phyloP scores from a whole-genome alignment of 2,797 vertebrate genomes.

The Myotis pilosus region DNA sequence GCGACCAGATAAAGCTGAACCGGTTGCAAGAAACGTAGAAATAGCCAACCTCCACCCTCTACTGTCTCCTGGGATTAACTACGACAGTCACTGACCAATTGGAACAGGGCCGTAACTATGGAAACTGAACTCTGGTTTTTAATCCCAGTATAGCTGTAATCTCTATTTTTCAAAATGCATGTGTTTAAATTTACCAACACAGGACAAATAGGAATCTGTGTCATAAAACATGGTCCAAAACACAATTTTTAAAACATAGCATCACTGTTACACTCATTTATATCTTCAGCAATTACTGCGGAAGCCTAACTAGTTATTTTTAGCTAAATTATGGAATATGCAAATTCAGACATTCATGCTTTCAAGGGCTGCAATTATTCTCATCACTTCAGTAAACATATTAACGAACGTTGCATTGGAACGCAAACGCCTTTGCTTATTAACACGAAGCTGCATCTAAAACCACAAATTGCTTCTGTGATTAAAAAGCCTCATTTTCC shows the following conservation, averaged over 20 bases:
- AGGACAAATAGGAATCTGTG: neutral
- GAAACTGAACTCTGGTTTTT: neutral
- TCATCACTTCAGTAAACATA: constrained; percentile 65
- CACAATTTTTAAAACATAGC: neutral
- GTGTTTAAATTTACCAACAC: neutral
- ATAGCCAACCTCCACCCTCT: neutral
- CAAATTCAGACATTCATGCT: constrained; percentile 61
- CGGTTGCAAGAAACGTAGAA: neutral
- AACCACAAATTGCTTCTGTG: constrained; percentile 74
- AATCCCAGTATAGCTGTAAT: neutral
- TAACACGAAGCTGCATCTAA: constrained; percentile 63
- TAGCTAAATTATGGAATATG: constrained; percentile 70
- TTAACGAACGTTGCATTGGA: constrained; percentile 61
- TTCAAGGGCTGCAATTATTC: constrained; percentile 65
- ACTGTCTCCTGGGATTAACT: neutral
- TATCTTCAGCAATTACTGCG: constrained; percentile 48
- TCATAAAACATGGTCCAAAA: constrained; percentile 31
- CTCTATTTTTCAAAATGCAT: neutral
- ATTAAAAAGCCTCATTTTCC: constrained; percentile 68
- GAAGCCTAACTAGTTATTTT: constrained; percentile 68
- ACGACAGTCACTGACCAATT: neutral
- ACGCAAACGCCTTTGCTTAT: constrained; percentile 71
- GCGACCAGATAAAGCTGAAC: neutral
- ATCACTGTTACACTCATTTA: constrained; percentile 33
- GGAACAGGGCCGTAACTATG: neutral